Conservation (phyloP, 2,113 vertebrate genomes). For the Leuciscus idus region DNA sequence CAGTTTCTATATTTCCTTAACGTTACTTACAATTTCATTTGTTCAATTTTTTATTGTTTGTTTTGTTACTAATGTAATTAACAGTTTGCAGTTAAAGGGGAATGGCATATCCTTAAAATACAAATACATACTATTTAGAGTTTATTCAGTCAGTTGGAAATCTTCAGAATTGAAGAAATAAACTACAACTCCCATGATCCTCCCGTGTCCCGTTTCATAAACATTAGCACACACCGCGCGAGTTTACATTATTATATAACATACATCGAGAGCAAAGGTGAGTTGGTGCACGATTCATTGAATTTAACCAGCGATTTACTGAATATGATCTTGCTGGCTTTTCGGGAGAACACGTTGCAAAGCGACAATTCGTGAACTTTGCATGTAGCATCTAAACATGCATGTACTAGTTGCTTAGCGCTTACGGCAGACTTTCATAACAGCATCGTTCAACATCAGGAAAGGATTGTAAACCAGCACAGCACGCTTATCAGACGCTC, state of each 20-base stretch:
- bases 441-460: neutral
- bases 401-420: neutral
- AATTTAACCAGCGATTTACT: neutral
- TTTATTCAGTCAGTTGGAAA: neutral
- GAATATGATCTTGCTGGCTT: neutral
- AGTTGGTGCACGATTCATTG: neutral
- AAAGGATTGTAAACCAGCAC: neutral
- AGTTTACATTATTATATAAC: conserved; percentile 18
- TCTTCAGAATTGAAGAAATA: neutral
- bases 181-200: conserved; percentile 65
- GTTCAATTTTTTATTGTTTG: neutral
- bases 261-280: neutral
- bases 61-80: too few species aligned
- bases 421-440: neutral
- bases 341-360: neutral
- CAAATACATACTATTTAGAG: neutral
- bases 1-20: neutral
- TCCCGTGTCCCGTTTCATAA: neutral
- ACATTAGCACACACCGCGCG: neutral
- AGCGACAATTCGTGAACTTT: neutral
- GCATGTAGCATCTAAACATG: neutral
- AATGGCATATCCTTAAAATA: neutral
- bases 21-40: neutral
- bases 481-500: neutral
- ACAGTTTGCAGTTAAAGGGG: neutral